phyloP scores from a whole-genome alignment of 1,140 invertebrate genomes.

The Trissolcus basalis region DNA sequence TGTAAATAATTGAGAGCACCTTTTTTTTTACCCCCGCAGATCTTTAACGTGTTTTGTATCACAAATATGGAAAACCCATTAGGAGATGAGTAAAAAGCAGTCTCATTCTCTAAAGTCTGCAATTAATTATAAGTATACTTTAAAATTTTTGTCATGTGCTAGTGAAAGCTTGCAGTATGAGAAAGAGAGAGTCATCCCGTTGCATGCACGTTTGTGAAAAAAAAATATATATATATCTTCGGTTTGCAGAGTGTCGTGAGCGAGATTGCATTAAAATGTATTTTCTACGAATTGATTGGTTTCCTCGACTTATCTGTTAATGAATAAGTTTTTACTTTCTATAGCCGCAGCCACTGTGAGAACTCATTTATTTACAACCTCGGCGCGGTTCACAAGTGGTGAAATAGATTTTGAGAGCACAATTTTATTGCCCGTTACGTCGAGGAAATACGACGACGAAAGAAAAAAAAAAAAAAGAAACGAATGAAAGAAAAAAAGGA shows the following conservation, averaged over 20 bases:
- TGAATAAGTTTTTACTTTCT: no score
- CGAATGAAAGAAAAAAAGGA: no score
- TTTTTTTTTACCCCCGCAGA: slow-evolving; percentile 30
- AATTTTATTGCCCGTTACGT: no score
- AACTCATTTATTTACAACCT: no score
- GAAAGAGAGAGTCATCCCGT: slow-evolving; percentile 48
- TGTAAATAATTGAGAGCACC: slow-evolving; percentile 41
- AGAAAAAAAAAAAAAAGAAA: no score
- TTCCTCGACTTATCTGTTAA: neutral
- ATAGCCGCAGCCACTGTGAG: no score
- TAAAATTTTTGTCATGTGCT: slow-evolving; percentile 42
- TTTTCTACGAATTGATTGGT: slow-evolving; percentile 1
- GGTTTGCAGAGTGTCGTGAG: slow-evolving; percentile 13
- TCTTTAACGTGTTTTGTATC: slow-evolving; percentile 10
- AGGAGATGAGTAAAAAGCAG: slow-evolving; percentile 29
- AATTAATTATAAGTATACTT: slow-evolving; percentile 50
- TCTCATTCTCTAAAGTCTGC: slow-evolving; percentile 34
- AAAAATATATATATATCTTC: slow-evolving; percentile 1
- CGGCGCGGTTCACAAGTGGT: no score
- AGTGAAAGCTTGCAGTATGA: slow-evolving; percentile 43
- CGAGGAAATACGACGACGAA: no score
- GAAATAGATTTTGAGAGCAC: no score
- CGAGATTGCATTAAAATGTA: slow-evolving; percentile 14
- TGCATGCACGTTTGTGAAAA: slow-evolving; percentile 18
- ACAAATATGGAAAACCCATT: slow-evolving; percentile 31